Evolutionary conservation across 2,797 vertebrate genomes (phyloP).

Genomic region (Labroides dimidiatus): DNA sequence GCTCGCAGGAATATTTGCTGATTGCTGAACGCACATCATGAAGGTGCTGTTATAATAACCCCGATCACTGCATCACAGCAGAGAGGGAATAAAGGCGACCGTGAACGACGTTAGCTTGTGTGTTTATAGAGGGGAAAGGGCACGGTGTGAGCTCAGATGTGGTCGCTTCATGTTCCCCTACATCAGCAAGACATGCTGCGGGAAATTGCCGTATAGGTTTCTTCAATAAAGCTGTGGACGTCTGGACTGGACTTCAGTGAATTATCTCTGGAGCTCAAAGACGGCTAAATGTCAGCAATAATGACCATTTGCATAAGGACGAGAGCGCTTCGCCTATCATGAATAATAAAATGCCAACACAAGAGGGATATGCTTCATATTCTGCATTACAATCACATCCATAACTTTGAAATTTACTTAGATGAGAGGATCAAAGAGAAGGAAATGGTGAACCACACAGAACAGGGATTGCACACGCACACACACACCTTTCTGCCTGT

Average conservation of each 20-base stretch:
- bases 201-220: not conserved
- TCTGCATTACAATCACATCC: constrained; percentile 22
- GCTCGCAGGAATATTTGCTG: constrained; percentile 63
- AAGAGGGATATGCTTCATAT: constrained; percentile 39
- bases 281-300: constrained; percentile 72
- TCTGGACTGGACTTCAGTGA: constrained; percentile 36
- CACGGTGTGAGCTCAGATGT: constrained; percentile 1
- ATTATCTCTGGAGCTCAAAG: constrained; percentile 52
- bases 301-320: constrained; percentile 60
- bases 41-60: constrained; percentile 61
- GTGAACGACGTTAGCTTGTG: constrained; percentile 32
- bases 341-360: constrained; percentile 76
- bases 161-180: not conserved
- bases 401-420: constrained; percentile 46
- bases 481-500: constrained; percentile 26
- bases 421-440: constrained; percentile 18
- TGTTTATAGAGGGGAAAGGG: constrained; percentile 17
- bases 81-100: constrained; percentile 37
- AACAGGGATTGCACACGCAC: constrained; percentile 29
- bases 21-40: constrained; percentile 66
- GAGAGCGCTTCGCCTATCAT: constrained; percentile 40
- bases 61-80: constrained; percentile 55
- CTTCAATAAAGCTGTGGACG: constrained; percentile 3
- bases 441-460: constrained; percentile 3
- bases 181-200: constrained; percentile 1